phyloP scores from a whole-genome alignment of 2,113 vertebrate species.

The Pelecanus crispus region DNA sequence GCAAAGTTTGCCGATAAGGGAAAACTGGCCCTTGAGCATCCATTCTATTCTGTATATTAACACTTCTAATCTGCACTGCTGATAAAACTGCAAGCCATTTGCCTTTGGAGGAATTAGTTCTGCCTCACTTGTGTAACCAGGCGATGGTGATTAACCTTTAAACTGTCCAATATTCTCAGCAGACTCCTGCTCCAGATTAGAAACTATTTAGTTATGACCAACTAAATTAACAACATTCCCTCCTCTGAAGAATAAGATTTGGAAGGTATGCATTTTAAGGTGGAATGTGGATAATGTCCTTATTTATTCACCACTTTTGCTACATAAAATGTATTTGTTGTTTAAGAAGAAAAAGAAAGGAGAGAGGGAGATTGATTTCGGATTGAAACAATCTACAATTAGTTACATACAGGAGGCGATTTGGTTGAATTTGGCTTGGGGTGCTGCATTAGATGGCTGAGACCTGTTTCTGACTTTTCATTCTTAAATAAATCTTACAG shows the following conservation, averaged over 20 bases:
- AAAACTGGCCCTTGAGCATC: conserved; percentile 99
- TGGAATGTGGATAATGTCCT: conserved; percentile 70
- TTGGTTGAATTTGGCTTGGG: background rate
- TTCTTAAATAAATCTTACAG: background rate
- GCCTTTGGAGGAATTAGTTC: conserved; percentile 99
- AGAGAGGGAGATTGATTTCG: background rate
- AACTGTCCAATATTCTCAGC: conserved; percentile 99
- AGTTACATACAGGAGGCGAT: background rate
- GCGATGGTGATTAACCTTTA: conserved; percentile 99
- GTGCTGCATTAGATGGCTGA: conserved; percentile 15
- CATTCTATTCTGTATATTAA: conserved; percentile 99
- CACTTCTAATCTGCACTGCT: conserved; percentile 99
- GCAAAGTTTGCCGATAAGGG: conserved; percentile 99
- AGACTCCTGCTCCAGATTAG: conserved; percentile 99
- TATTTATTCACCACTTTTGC: conserved; percentile 55
- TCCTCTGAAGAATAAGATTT: conserved; percentile 82
- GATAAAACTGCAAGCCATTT: conserved; percentile 99
- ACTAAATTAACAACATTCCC: conserved; percentile 98
- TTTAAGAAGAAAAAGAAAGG: background rate
- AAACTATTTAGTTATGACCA: conserved; percentile 99
- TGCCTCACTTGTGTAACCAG: conserved; percentile 99
- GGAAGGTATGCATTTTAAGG: conserved; percentile 83
- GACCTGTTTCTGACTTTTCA: background rate
- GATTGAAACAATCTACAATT: background rate
- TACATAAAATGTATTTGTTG: background rate